These are phyloP conservation scores for Drosophila albomicans DNA, from an alignment of 1,140 invertebrate species.

Conservation along the genomic window DNA sequence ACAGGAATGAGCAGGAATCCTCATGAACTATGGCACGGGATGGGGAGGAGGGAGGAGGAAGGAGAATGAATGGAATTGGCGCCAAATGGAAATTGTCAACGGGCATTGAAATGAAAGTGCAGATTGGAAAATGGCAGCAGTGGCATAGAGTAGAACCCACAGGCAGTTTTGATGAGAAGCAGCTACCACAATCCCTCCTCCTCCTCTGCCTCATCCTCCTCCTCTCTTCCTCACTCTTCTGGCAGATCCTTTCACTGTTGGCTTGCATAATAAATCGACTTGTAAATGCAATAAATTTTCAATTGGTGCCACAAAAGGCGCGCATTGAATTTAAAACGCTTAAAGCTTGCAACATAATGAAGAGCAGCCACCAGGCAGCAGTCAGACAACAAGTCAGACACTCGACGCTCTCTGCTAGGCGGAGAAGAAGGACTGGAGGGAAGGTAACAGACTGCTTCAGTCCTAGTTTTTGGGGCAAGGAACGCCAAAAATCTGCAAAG, in stretches of 20 bases:
- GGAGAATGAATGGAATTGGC: constrained; percentile 28
- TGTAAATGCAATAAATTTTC: constrained; percentile 80
- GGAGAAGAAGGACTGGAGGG: background rate
- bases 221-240: background rate
- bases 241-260: constrained; percentile 8
- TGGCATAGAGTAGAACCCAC: constrained; percentile 51
- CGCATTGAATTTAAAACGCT: constrained; percentile 74
- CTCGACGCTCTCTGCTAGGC: background rate
- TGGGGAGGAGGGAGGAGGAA: background rate
- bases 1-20: constrained; percentile 1
- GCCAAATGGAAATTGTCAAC: constrained; percentile 81
- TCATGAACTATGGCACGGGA: background rate
- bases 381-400: constrained; percentile 20
- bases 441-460: background rate
- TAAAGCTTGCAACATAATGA: constrained; percentile 61
- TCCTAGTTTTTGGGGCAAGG: constrained; percentile 18
- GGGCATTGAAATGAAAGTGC: constrained; percentile 79
- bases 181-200: constrained; percentile 39
- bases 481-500: constrained; percentile 75
- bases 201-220: background rate
- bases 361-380: constrained; percentile 19
- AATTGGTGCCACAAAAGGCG: constrained; percentile 62
- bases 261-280: constrained; percentile 79
- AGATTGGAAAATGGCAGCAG: constrained; percentile 78
- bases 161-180: constrained; percentile 71